Base-by-base conservation (phyloP, 2,797 vertebrate species). In the Brachyrhaphis roseni region DNA sequence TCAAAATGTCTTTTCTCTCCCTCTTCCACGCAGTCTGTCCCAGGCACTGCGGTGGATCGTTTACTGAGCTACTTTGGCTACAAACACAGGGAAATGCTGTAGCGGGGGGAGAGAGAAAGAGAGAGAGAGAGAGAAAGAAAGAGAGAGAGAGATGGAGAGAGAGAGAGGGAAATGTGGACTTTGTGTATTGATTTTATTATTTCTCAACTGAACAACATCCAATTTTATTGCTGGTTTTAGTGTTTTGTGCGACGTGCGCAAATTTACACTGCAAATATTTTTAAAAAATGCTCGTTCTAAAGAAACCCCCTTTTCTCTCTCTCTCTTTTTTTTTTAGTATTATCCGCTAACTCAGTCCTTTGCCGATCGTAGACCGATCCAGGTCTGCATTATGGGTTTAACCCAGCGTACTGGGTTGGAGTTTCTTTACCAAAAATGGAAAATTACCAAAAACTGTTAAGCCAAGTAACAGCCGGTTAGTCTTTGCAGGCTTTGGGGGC, bases 1-100 rank as follows among this genome's bases (percentile, higher is more conserved):
- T 89, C 72, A 74, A 78, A 84, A 86, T 86, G 82, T 78, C 80
- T 18, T 59, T 64, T 31, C 79, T 74, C 82, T 81, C 85, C 81
- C 85, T 88, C 84, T 87, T 86, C 84, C 77, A 70, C 84, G 86
- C 89, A 78, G 31, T 86, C 80, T 76, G 90, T 93, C 90, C 91
- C 89, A 91, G 90, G 91, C 93, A 93, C 91, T 94, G 93, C 94
- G 91, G 92, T 94, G 92, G 88, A 89, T 91, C 80, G 84, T 88
- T 87, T 89, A 90, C 84, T 80, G 13, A 88, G 91, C 89, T 87
- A 90, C 91, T 92, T 85, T 88, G 88, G 87, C 86, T 90, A 88
- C 90, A 75, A 53, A 91, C 84, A 89, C 84, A 88, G 87, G 89
- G 83, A 87, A 79, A 84, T 70, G 70, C 82, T 80, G 82, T 74